Evolutionary conservation across 1,140 invertebrate genomes (phyloP).

Genomic region (Aphaenogaster ashmeadi): DNA sequence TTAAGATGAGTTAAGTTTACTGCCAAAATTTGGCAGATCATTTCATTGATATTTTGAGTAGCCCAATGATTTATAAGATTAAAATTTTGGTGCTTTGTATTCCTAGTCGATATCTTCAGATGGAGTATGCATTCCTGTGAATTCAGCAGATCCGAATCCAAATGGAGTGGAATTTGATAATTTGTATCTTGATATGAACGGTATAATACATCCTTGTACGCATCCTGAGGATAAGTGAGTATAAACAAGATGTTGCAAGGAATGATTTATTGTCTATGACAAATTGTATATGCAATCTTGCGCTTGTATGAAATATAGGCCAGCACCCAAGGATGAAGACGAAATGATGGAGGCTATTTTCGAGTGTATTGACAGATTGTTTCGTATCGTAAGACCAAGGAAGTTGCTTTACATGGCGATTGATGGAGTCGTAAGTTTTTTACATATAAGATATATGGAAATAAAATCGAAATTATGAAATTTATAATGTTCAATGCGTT

Average conservation of each 20-base stretch:
- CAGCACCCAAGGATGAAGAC: constrained; percentile 99
- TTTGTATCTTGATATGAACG: constrained; percentile 99
- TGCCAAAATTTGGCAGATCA: not conserved
- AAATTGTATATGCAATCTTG: constrained; percentile 36
- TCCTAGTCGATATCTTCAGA: constrained; percentile 89
- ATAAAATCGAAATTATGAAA: not conserved
- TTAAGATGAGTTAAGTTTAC: not conserved
- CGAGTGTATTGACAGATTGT: constrained; percentile 99
- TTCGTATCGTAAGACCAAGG: constrained; percentile 97
- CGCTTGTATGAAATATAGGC: constrained; percentile 87
- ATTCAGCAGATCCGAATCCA: constrained; percentile 96
- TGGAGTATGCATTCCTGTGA: constrained; percentile 91
- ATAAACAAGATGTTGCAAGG: not conserved
- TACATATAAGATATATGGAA: not conserved
- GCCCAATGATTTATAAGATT: not conserved
- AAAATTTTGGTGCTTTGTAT: constrained; percentile 14
- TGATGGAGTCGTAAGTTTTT: constrained; percentile 96
- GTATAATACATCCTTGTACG: constrained; percentile 99
- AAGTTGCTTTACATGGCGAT: constrained; percentile 99
- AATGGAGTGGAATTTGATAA: constrained; percentile 99
- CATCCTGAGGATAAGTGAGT: constrained; percentile 98
- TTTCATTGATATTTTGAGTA: not conserved
- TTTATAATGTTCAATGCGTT: constrained; percentile 21
- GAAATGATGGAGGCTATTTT: constrained; percentile 99
- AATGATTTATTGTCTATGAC: not conserved